Base-by-base conservation (phyloP, 2,888 invertebrate species). In the Drosophila mimetica region DNA sequence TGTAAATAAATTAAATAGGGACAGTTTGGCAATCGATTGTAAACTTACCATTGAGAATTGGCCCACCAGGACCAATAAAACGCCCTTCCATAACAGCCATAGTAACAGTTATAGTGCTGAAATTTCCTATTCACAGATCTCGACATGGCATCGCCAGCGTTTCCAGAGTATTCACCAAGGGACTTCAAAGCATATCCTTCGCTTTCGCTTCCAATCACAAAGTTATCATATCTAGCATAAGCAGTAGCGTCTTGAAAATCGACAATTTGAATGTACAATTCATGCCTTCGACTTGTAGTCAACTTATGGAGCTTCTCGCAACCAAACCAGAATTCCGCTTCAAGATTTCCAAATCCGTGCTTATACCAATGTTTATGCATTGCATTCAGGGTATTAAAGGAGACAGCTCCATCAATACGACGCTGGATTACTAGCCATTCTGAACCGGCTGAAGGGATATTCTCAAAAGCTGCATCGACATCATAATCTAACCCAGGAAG, bases 401-500 rank as follows among this genome's bases (percentile, higher is more conserved):
- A n/a, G 1, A n/a, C n/a, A n/a, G n/a, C 1, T n/a, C 34, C 34
- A 4, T 34, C 34, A n/a, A 34, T 34, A 2, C 34, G 34, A 1
- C 34, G 34, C 34, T 34, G 34, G 34, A 34, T 34, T 34, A 34
- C 34, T n/a, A 34, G n/a, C 34, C 34, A 34, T n/a, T 34, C 6
- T n/a, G 34, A 13, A n/a, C 34, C n/a, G 4, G n/a, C n/a, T 3
- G 34, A 34, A 4, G 34, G n/a, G 6, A 34, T 34, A 34, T 34
- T n/a, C n/a, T 34, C 34, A 34, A 34, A 34, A 34, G n/a, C 34
- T 4, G 34, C n/a, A 13, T 34, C 34, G 6, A 34, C n/a, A n/a
- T 34, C 34, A 4, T 6, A 22, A 22, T 34, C n/a, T 2, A 34
- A 6, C 2, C 34, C 34, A 13, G 34, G n/a, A 4, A 3, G 34